Base-by-base conservation (phyloP, 2,888 invertebrate genomes). In the Helobdella robusta region DNA sequence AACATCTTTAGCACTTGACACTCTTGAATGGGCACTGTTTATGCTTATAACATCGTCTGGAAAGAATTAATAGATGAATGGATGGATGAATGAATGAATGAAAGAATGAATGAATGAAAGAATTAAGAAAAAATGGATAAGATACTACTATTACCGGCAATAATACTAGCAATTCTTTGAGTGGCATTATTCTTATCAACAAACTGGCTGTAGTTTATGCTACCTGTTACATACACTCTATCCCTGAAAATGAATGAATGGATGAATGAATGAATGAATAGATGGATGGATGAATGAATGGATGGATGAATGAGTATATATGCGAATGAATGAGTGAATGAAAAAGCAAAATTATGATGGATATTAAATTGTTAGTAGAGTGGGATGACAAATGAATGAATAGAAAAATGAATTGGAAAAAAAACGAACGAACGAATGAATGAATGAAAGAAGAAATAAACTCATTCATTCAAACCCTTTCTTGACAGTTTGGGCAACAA, bases 401-500 rank as follows among this genome's bases (percentile, higher is more conserved):
- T 2, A 8, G n/a, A 54, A 15, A 20, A 30, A 18, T 8, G 15
- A 18, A 11, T 34, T 20, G 20, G n/a, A 28, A 11, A 23, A 15
- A 4, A 28, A 34, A 23, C 6, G 28, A 18, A 23, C 6, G 15
- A 11, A 52, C 8, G 23, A 32, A 28, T 15, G 34, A 34, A 44
- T 50, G 3, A 18, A 18, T 23, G 2, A 11, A n/a, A 1, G 18
- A 35, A 52, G 11, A n/a, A 20, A 52, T 20, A 6, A 18, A n/a
- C 52, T n/a, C 23, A 34, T 35, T n/a, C 25, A 11, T 11, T 44
- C 69, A 62, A 60, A 74, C 74, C 93, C 93, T 81, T 91, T 92
- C 74, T 85, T 88, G 66, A 92, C 78, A 76, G 85, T 89, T 74
- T 85, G 86, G 75, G 87, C 85, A 0, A 90, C 87, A 0, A 84